Base-by-base conservation (phyloP, 2,888 invertebrate genomes). In the Drosophila longiperda region DNA sequence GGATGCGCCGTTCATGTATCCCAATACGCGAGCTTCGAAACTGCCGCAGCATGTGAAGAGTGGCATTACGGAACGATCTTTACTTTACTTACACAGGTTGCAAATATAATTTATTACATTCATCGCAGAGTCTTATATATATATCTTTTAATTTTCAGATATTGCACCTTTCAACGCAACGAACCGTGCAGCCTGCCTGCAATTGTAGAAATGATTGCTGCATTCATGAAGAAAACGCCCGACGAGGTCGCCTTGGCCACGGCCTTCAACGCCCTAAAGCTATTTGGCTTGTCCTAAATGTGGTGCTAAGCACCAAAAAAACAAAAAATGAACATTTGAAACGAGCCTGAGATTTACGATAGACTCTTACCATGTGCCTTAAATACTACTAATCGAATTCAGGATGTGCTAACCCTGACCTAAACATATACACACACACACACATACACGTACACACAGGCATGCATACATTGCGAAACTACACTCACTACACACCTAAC, bases 1-100 rank as follows among this genome's bases (percentile, higher is more conserved):
- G 0, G 98, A 99, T 93, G 97, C 98, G 0, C 98, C 99, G 2
- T 99, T 98, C 91, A 98, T 98, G 98, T 99, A 97, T 93, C 98
- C 98, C 3, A 98, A 99, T 93, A 97, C 97, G 75, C 95, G 98
- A 91, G 98, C 98, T 73, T 98, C 98, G 36, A 98, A 98, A 93
- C 93, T 99, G 90, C 97, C 98, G 52, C 94, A 96, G 85, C 96
- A 97, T 91, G 97, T 98, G 26, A 98, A 98, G 94, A 96, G 97
- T 91, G 96, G 96, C 74, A 94, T 98, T 70, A 97, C 98, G 32
- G 97, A 97, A 93, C 95, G 97, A 95, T 96, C 93, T 75, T 80
- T 93, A 80, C 85, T 92, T 82, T 93, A 93, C 90, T 91, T 93
- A 86, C 92, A 93, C 89, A 92, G 93, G 93, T 92, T 67, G 68